Evolutionary conservation across 2,888 invertebrate genomes (phyloP), one percentile per base, ranked within the genome.

Genomic region (Myopa tessellatipennis): DNA sequence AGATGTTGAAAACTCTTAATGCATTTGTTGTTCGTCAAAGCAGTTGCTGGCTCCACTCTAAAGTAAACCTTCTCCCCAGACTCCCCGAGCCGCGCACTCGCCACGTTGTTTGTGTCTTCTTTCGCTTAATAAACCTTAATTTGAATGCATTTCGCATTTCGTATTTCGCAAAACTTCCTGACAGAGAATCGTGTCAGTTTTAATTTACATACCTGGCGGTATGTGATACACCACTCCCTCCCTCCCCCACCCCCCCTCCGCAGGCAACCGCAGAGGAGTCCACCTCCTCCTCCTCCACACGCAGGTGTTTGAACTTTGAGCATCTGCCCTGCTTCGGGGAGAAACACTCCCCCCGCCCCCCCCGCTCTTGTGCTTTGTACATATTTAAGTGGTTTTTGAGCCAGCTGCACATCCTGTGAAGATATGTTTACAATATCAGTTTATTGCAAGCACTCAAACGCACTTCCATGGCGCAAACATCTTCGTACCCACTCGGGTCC

Each of bases 351-450:
- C 34, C 36, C 14, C 34, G 36, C 36, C 65, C 14, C 34, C 34
- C 5, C 36, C 65, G 16, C 4, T 6, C 18, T 26, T 61, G 16
- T 65, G 14, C 65, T 65, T 75, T 75, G 67, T 75, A 68, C 50
- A 75, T 75, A 55, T 68, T 68, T 45, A 75, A 75, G 68, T 36
- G 40, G 58, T 58, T 68, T 75, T 67, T 73, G 45, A 73, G 71
- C 16, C 65, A 34, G 36, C 65, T 55, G 36, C 36, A 18, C 50
- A 34, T 70, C 4, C n/a, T 52, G 16, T n/a, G 34, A 55, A 36
- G 16, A 26, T 10, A 55, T 52, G 34, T 70, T 36, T 55, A 55
- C 55, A 55, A 70, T 70, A 36, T 55, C 38, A 55, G 70, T 70
- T 70, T 70, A 55, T 70, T 55, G 45, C 69, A 52, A 16, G 14